phyloP scores from a whole-genome alignment of 2,888 invertebrate species.

The Colletes collaris region DNA sequence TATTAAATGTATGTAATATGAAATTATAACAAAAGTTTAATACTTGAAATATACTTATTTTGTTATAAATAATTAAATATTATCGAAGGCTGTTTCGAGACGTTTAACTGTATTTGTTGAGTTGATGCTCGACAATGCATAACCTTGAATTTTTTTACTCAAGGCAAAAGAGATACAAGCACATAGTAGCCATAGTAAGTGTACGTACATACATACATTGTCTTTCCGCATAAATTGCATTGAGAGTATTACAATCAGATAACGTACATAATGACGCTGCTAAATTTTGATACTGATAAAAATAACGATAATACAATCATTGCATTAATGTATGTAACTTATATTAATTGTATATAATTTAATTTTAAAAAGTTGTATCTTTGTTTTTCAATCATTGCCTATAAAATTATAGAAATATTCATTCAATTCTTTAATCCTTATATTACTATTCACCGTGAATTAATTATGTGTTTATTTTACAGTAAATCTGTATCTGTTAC shows the following conservation, averaged over 20 bases:
- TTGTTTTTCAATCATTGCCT: neutral
- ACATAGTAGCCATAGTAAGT: no score
- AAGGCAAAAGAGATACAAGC: neutral
- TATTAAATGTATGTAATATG: neutral
- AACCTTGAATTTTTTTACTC: conserved; percentile 6
- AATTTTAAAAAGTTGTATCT: no score
- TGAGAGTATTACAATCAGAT: conserved; percentile 1
- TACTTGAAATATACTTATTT: no score
- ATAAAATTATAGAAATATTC: neutral
- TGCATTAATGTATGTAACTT: no score
- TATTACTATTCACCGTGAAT: neutral
- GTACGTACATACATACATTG: neutral
- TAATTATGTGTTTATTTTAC: neutral
- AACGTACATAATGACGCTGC: conserved; percentile 36
- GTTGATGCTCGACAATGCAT: neutral
- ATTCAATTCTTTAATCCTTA: neutral
- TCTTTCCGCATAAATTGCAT: neutral
- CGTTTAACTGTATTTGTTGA: neutral
- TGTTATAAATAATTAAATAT: neutral
- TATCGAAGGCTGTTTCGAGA: neutral
- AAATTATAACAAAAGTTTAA: neutral
- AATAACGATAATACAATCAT: neutral
- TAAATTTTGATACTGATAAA: conserved; percentile 18
- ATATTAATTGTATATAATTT: no score
- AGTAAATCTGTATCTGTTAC: neutral